Evolutionary conservation across 2,797 vertebrate species (phyloP), one percentile per base, ranked within the genome.

Genomic region (Hozukius guyotensis): DNA sequence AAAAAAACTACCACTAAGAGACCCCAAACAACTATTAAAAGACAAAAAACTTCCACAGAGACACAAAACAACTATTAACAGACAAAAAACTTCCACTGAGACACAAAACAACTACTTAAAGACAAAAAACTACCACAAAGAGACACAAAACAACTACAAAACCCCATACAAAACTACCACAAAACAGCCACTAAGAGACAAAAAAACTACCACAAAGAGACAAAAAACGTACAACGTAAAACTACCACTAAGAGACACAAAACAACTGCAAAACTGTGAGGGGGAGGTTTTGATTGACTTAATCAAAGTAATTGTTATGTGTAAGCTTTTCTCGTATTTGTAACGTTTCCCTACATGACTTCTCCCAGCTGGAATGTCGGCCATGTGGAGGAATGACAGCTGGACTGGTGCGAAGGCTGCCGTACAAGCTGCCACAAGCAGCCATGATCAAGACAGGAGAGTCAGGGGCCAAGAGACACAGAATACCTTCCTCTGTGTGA

Each of bases 381-480:
- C 82, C 83, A 85, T 89, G 84, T 67, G 80, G 25, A 24, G 27
- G 49, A 79, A 67, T 89, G 88, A 92, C 90, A 89, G 87, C 68
- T 81, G 66, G 67, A 81, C 77, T 36, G 20, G 27, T 74, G 76
- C 0, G 4, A 75, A 52, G 67, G 59, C 87, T 75, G 79, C 65
- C 6, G 13, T 78, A 57, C 84, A 88, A 80, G 91, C 83, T 74
- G 82, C 80, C 87, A 91, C 90, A 93, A 60, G 91, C 91, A 91
- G 77, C 85, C 72, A 73, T 27, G 72, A 78, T 75, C 91, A 93
- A 72, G 91, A 90, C 75, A 53, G 65, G 73, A 78, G 77, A 91
- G 81, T 83, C 77, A 77, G 83, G 67, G 85, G 75, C 87, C 77
- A 72, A 64, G 73, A 85, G 75, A 55, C 84, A 62, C 75, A 68